These are phyloP conservation scores for Parnassius glacialis DNA, from an alignment of 2,888 invertebrate genomes.

Conservation along the genomic window DNA sequence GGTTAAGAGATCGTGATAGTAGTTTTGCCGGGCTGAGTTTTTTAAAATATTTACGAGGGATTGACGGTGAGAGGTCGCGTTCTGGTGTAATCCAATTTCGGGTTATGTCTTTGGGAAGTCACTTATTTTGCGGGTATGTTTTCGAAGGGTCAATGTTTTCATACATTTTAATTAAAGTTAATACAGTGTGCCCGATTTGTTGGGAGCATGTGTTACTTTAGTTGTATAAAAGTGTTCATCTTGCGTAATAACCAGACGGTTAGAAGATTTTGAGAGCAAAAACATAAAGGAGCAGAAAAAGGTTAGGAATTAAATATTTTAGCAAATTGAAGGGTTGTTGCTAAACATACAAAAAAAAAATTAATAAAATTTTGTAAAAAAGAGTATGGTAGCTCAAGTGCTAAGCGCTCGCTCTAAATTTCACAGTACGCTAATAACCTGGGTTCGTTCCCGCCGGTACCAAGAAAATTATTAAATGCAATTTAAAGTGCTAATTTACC, in stretches of 20 bases:
- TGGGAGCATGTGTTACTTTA: conserved; percentile 33
- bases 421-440: too few relatives aligned
- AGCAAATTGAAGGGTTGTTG: too few relatives aligned
- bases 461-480: too few relatives aligned
- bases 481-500: too few relatives aligned
- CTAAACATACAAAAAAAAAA: too few relatives aligned
- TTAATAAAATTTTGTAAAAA: too few relatives aligned
- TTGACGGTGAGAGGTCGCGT: conserved; percentile 60
- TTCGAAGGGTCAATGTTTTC: conserved; percentile 52
- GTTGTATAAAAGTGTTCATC: conserved; percentile 13
- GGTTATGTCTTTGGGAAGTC: conserved; percentile 77
- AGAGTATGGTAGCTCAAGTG: too few relatives aligned
- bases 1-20: conserved; percentile 74
- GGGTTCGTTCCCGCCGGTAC: too few relatives aligned
- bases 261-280: too few relatives aligned
- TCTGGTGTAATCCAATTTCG: conserved; percentile 77
- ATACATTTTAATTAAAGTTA: conserved; percentile 72
- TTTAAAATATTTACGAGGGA: conserved; percentile 79
- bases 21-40: conserved; percentile 59
- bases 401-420: too few relatives aligned
- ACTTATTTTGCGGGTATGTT: conserved; percentile 64
- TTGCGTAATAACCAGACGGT: background rate
- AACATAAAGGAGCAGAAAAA: too few relatives aligned
- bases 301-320: too few relatives aligned
- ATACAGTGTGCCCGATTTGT: conserved; percentile 31